Evolutionary conservation across 2,797 vertebrate species (phyloP).

Genomic region (Carduelis carduelis): DNA sequence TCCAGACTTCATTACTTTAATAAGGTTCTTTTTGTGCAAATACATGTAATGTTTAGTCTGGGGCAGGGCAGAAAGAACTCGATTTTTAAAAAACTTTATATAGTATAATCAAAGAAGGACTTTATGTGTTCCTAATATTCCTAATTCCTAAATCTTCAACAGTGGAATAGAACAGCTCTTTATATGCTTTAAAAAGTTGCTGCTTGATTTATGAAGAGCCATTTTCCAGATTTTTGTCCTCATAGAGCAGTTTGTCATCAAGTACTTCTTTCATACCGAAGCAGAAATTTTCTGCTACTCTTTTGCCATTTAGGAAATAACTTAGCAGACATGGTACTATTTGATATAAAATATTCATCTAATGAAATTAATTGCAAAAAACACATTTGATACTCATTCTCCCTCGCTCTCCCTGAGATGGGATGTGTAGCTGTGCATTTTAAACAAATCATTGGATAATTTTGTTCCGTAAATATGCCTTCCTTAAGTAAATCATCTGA

Average conservation of each 20-base stretch:
- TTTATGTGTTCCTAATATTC: neutral
- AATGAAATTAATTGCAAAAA: neutral
- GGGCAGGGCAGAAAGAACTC: neutral
- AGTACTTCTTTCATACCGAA: slow-evolving; percentile 1
- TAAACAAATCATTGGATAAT: neutral
- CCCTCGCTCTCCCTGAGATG: neutral
- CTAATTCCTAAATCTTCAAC: neutral
- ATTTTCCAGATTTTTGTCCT: slow-evolving; percentile 27
- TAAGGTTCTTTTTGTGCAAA: neutral
- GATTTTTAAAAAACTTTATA: neutral
- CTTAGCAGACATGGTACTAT: neutral
- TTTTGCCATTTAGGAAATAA: slow-evolving; percentile 6
- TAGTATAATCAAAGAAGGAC: neutral
- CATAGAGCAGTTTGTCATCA: slow-evolving; percentile 6
- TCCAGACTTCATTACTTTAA: neutral
- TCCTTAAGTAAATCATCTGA: neutral
- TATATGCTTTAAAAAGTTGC: neutral
- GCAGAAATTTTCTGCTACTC: neutral
- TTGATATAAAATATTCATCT: neutral
- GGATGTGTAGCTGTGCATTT: neutral
- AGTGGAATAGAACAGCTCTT: neutral
- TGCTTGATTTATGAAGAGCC: slow-evolving; percentile 1
- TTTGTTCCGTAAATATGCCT: neutral
- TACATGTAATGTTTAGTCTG: neutral
- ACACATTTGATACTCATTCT: neutral